These are phyloP conservation scores for Holacanthella duospinosa DNA, from an alignment of 2,888 invertebrate genomes.

Conservation along the genomic window DNA sequence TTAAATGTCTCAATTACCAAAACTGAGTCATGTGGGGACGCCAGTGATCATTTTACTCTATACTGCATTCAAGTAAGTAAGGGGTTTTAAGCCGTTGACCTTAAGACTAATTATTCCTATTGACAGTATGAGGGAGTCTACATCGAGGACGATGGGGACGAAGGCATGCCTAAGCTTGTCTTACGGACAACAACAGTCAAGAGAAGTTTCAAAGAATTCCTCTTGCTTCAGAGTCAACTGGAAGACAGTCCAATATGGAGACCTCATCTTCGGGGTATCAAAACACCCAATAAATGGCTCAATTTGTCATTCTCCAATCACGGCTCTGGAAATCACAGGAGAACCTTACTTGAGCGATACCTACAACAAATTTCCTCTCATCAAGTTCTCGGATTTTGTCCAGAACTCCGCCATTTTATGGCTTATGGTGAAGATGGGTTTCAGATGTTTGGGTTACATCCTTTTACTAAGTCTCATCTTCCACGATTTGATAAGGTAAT, in stretches of 20 bases:
- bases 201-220: constrained; percentile 45
- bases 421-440: constrained; percentile 44
- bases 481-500: constrained; percentile 36
- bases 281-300: constrained; percentile 44
- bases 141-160: constrained; percentile 33
- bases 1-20: constrained; percentile 40
- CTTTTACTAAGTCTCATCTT: not conserved
- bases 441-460: constrained; percentile 19
- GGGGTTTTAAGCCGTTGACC: no score
- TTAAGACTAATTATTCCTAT: not conserved
- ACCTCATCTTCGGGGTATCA: constrained; percentile 41
- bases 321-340: constrained; percentile 40
- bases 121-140: constrained; percentile 41
- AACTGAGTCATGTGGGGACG: constrained; percentile 40
- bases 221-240: constrained; percentile 43
- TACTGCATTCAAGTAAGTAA: constrained; percentile 40
- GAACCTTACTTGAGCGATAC: constrained; percentile 43
- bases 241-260: constrained; percentile 41
- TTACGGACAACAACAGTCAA: constrained; percentile 41
- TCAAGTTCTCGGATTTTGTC: constrained; percentile 41
- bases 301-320: constrained; percentile 43
- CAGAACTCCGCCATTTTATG: constrained; percentile 44
- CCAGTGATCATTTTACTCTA: constrained; percentile 39
- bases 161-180: constrained; percentile 37
- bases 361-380: constrained; percentile 41